phyloP scores from a whole-genome alignment of 2,888 invertebrate species.

The Sceliomorpha sp. region DNA sequence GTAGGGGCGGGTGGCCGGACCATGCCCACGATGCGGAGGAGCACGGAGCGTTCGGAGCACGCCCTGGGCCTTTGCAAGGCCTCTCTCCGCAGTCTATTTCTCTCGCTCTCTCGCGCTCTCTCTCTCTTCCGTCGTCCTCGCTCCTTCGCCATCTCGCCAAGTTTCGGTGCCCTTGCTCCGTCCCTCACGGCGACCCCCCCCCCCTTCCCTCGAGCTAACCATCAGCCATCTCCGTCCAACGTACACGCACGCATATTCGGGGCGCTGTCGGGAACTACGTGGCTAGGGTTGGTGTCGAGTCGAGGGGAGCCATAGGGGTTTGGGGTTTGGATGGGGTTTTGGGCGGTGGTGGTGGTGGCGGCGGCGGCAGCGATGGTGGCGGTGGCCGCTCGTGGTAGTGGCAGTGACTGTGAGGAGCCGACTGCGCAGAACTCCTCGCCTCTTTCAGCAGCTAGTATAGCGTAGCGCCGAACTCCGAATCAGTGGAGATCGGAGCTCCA shows the following conservation, averaged over 20 bases:
- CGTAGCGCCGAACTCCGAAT: conserved; percentile 48
- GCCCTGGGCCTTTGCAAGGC: too few species aligned
- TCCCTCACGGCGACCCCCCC: too few species aligned
- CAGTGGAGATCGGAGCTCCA: conserved; percentile 57
- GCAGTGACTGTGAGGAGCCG: conserved; percentile 45
- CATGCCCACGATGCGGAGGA: too few species aligned
- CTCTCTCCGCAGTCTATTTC: too few species aligned
- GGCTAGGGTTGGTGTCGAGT: conserved; percentile 37
- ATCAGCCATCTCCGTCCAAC: too few species aligned
- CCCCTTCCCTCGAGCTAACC: too few species aligned
- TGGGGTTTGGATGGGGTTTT: conserved; percentile 45
- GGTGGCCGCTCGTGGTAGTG: conserved; percentile 49
- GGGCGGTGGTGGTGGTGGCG: conserved; percentile 32
- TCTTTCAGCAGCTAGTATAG: conserved; percentile 45
- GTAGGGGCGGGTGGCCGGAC: too few species aligned
- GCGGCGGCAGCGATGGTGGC: conserved; percentile 35
- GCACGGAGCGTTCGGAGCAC: too few species aligned
- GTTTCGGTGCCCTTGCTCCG: too few species aligned
- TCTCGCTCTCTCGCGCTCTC: too few species aligned
- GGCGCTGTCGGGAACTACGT: conserved; percentile 44
- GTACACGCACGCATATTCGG: conserved; percentile 8
- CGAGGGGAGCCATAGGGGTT: conserved; percentile 35
- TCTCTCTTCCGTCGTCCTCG: too few species aligned
- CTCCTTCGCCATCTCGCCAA: too few species aligned
- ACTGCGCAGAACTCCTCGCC: conserved; percentile 56